Evolutionary conservation across 1,140 invertebrate genomes (phyloP), one percentile per base, ranked within the genome.

Genomic region (honey bee (Apis mellifera)): DNA sequence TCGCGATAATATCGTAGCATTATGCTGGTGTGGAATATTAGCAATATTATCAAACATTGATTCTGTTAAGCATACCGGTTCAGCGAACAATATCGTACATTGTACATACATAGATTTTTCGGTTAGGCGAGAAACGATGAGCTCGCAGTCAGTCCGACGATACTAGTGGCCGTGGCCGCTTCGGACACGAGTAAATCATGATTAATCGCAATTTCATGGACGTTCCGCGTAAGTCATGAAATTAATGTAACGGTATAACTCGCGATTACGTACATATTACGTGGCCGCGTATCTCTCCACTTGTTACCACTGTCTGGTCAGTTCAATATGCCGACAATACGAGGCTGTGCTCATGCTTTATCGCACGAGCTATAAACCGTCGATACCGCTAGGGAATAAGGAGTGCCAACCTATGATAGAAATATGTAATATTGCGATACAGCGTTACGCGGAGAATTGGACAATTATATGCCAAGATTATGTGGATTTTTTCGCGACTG

Each of bases 231-330:
- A 75, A 81, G 79, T 81, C 72, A 74, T 50, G 79, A 66, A 75
- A 81, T 81, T 81, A 81, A 75, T 75, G 79, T 81, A 81, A 81
- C 79, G 59, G n/a, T 74, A 74, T 81, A 81, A 75, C 54, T 81
- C 62, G 72, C 64, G 79, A 68, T 81, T 81, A 81, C 79, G 72
- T 50, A 81, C 79, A 64, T 50, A n/a, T 55, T 26, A 75, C 72
- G 17, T 62, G 42, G 59, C 19, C 23, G 52, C 71, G 54, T 81
- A 81, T 68, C 54, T 81, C 72, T 81, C 13, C 54, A 23, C 79
- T 50, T 59, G 42, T 68, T 75, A 75, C 79, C 13, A 54, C 9
- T 75, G 59, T 52, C 72, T 3, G 21, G 11, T 9, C 12, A 54
- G 60, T 50, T 75, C 52, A 74, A 74, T 74, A 57, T 55, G 60